Conservation (phyloP, 2,888 invertebrate genomes). For the Drosophila fulvimacula region DNA sequence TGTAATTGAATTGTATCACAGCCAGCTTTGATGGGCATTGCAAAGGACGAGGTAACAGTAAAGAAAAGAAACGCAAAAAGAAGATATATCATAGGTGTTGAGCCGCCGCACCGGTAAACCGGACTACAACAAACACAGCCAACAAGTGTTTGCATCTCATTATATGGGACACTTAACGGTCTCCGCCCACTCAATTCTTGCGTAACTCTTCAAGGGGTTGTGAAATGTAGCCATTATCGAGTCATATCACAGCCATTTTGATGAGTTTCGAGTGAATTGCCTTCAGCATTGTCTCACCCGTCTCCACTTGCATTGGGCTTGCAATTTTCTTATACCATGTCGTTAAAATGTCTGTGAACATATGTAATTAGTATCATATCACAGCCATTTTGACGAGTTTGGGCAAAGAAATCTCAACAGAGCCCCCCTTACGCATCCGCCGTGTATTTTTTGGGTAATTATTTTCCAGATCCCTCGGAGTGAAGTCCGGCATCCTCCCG, state of each 20-base stretch:
- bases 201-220: slow-evolving; percentile 85
- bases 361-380: slow-evolving; percentile 83
- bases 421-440: background rate
- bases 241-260: slow-evolving; percentile 85
- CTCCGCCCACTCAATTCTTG: slow-evolving; percentile 64
- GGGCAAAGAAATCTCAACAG: slow-evolving; percentile 83
- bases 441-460: background rate
- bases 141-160: slow-evolving; percentile 65
- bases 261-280: slow-evolving; percentile 82
- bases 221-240: slow-evolving; percentile 81
- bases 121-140: slow-evolving; percentile 27
- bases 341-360: slow-evolving; percentile 84
- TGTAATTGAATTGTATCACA: slow-evolving; percentile 84
- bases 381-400: slow-evolving; percentile 85
- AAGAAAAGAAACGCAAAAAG: background rate
- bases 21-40: slow-evolving; percentile 85
- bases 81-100: background rate
- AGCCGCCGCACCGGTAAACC: slow-evolving; percentile 11
- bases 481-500: background rate
- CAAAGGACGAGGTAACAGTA: slow-evolving; percentile 64
- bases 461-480: background rate
- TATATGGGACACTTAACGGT: slow-evolving; percentile 5
- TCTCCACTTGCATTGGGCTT: background rate
- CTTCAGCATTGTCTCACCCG: background rate
- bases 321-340: slow-evolving; percentile 83